Conservation (phyloP, 2,888 invertebrate genomes). For the Pecten maximus region DNA sequence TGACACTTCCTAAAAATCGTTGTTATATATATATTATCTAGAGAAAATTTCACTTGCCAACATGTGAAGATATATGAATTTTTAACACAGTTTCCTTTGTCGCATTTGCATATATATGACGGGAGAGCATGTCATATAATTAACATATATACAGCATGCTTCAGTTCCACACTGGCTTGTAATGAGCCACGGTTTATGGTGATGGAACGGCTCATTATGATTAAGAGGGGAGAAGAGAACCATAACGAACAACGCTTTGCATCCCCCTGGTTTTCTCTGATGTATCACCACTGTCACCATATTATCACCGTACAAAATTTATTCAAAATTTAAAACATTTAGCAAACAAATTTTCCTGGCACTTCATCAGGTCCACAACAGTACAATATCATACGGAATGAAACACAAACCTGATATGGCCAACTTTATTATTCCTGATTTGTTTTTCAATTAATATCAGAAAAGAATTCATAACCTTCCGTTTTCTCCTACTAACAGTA, state of each 20-base stretch:
- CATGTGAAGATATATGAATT: not conserved
- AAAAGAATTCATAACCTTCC: too few relatives aligned
- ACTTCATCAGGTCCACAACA: too few relatives aligned
- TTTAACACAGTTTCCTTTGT: not conserved
- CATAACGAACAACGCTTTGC: not conserved
- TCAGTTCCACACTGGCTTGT: not conserved
- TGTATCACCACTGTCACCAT: not conserved
- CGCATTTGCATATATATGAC: too few relatives aligned
- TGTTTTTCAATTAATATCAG: too few relatives aligned
- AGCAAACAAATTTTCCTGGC: not conserved
- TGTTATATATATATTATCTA: too few relatives aligned
- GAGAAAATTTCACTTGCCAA: not conserved
- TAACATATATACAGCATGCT: not conserved
- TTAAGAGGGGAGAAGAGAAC: not conserved
- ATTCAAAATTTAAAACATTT: not conserved
- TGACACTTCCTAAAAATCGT: too few relatives aligned
- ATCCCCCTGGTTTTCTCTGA: not conserved
- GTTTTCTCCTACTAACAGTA: too few relatives aligned
- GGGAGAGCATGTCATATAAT: not conserved
- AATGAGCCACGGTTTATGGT: not conserved
- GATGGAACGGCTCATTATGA: not conserved
- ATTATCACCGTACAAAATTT: not conserved
- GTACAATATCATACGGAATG: too few relatives aligned
- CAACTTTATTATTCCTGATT: too few relatives aligned
- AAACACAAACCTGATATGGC: too few relatives aligned